Base-by-base conservation (phyloP, 2,113 vertebrate genomes). In the Malurus cyaneus region DNA sequence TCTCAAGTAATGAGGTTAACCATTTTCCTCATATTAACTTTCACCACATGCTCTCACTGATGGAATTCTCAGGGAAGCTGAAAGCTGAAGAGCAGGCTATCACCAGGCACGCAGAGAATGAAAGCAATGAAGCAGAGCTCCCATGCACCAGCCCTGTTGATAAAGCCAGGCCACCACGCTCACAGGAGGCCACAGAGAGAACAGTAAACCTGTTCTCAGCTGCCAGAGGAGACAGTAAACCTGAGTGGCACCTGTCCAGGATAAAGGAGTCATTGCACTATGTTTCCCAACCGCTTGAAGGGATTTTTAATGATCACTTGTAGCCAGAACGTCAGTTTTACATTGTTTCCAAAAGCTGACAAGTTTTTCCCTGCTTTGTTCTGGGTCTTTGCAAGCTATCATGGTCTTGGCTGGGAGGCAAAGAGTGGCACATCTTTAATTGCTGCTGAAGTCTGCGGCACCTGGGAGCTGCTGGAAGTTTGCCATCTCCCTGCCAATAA, bases 401-500 rank as follows among this genome's bases (percentile, higher is more conserved):
- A 17, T 26, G 28, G 31, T 49, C 57, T 88, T 80, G 34, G 34
- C 87, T 89, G 6, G 0, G 71, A 61, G 44, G 29, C 13, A 11
- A 77, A 66, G 52, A 52, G 66, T 26, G 74, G 46, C 78, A 62
- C 4, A 4, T 60, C 74, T 89, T 78, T 87, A 80, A 70, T 82
- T 73, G 47, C 71, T 80, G 54, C 71, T 96, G 85, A 80, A 77
- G 47, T 88, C 77, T n/a, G 54, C 2, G 0, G 59, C 81, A 86
- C 87, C 73, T 91, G 66, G 42, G 42, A 91, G 61, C 60, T 87
- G 57, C 66, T 96, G 89, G 89, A 83, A 24, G 14, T n/a, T 89
- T 69, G 74, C 89, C 74, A 59, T 66, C 11, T 87, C 46, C 69
- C 70, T 89, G 71, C 50, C 91, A 91, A 25, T 59, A 66, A 70